Percentiles rank a stretch among this genome's conserved stretches.
phyloP scores from a whole-genome alignment of 2,888 invertebrate genomes.

The Metacarcinus magister region DNA sequence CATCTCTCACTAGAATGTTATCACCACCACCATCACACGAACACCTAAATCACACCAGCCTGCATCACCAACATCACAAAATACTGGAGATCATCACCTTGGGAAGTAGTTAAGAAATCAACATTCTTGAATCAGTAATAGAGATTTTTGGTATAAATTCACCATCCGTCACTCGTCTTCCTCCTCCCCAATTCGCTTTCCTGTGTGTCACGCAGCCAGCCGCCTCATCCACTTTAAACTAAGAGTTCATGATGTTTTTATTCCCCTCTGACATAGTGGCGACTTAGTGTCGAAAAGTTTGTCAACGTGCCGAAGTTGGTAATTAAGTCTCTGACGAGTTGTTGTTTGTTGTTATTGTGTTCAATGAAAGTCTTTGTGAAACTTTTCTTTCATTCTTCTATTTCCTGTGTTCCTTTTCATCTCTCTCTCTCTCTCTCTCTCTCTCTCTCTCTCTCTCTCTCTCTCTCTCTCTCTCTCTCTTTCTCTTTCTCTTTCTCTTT shows the following conservation, averaged over 20 bases:
- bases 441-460: conserved; percentile 33
- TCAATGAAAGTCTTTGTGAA: background rate
- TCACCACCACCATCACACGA: background rate
- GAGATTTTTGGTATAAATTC: no score
- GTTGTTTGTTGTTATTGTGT: background rate
- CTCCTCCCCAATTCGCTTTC: no score
- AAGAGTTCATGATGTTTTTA: background rate
- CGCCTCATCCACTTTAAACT: background rate
- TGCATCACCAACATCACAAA: background rate
- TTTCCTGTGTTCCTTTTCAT: background rate
- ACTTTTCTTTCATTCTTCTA: background rate
- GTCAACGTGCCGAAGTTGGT: background rate
- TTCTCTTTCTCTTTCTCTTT: background rate
- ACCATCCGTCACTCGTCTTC: no score
- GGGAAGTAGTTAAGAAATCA: no score
- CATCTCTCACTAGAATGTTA: background rate
- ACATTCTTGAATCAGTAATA: no score
- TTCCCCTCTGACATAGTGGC: background rate
- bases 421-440: conserved; percentile 19
- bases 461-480: conserved; percentile 2
- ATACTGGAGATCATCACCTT: background rate
- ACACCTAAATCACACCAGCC: background rate
- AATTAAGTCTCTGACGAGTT: background rate
- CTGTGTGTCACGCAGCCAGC: background rate
- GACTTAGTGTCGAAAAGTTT: background rate